phyloP scores from a whole-genome alignment of 2,797 vertebrate genomes.

The Mycteria americana region DNA sequence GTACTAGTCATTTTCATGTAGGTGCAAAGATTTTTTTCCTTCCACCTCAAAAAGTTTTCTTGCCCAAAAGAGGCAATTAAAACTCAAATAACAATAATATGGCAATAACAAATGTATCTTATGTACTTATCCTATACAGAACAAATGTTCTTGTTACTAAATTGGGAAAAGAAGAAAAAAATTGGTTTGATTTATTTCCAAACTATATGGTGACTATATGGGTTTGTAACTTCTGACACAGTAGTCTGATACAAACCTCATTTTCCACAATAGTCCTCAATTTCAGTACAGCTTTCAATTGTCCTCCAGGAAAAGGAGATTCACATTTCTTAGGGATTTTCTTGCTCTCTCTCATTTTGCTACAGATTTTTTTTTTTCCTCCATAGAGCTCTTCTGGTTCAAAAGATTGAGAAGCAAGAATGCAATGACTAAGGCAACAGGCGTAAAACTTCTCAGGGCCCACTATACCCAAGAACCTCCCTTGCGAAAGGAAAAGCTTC shows the following conservation, averaged over 20 bases:
- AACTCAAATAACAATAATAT: neutral
- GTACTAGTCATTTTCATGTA: neutral
- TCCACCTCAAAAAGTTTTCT: neutral
- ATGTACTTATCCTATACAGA: neutral
- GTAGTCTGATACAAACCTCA: neutral
- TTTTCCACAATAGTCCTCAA: neutral
- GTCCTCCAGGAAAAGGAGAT: neutral
- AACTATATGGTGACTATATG: neutral
- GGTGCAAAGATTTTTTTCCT: neutral
- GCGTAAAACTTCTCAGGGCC: neutral
- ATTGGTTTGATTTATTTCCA: neutral
- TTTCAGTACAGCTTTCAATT: neutral
- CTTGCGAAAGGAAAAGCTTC: neutral
- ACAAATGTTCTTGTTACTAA: neutral
- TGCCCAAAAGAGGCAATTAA: neutral
- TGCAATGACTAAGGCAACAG: neutral
- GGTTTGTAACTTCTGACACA: neutral
- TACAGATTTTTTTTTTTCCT: neutral
- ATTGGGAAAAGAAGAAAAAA: neutral
- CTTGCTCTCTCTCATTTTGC: neutral
- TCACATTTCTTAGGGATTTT: neutral
- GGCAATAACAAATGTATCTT: neutral
- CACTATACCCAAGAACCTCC: neutral
- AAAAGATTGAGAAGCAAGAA: neutral
- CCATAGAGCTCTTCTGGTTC: neutral